These are phyloP conservation scores for Lasius fuliginosus DNA, from an alignment of 2,888 invertebrate genomes.

Conservation along the genomic window DNA sequence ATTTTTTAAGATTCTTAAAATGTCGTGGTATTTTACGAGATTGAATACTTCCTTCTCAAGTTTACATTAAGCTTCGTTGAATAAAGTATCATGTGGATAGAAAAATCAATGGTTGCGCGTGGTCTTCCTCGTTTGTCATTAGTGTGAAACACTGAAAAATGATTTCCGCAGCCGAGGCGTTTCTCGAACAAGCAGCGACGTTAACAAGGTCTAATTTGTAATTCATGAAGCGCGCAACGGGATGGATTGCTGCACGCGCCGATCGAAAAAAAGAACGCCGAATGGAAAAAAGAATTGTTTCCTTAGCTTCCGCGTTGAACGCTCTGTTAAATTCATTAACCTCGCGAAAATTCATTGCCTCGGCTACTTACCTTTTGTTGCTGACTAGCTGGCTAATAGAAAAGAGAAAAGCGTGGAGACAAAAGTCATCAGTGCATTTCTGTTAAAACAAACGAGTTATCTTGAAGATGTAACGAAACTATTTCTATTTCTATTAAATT, in stretches of 20 bases:
- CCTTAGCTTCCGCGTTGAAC: slow-evolving; percentile 15
- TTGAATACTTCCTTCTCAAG: slow-evolving; percentile 16
- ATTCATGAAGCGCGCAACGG: slow-evolving; percentile 68
- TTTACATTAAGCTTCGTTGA: slow-evolving; percentile 3
- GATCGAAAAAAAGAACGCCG: slow-evolving; percentile 42
- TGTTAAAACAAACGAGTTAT: not conserved
- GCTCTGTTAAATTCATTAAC: slow-evolving; percentile 65
- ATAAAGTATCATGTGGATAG: not conserved
- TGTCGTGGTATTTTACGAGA: not conserved
- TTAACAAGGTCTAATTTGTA: slow-evolving; percentile 72
- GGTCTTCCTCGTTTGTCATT: not conserved
- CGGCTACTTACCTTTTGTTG: slow-evolving; percentile 46
- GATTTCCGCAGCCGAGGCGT: slow-evolving; percentile 45
- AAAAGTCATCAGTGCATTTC: not conserved
- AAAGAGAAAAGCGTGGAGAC: not conserved
- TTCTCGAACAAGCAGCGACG: slow-evolving; percentile 42
- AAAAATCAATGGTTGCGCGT: slow-evolving; percentile 27
- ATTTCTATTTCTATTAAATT: slow-evolving; percentile 2
- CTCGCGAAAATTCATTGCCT: slow-evolving; percentile 50
- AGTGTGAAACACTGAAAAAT: slow-evolving; percentile 50
- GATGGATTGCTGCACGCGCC: slow-evolving; percentile 43
- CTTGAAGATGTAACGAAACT: not conserved
- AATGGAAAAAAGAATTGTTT: slow-evolving; percentile 28
- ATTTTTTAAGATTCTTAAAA: not conserved
- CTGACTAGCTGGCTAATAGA: slow-evolving; percentile 16